Conservation (phyloP, 1,140 invertebrate species). For the Listronotus oregonensis region DNA sequence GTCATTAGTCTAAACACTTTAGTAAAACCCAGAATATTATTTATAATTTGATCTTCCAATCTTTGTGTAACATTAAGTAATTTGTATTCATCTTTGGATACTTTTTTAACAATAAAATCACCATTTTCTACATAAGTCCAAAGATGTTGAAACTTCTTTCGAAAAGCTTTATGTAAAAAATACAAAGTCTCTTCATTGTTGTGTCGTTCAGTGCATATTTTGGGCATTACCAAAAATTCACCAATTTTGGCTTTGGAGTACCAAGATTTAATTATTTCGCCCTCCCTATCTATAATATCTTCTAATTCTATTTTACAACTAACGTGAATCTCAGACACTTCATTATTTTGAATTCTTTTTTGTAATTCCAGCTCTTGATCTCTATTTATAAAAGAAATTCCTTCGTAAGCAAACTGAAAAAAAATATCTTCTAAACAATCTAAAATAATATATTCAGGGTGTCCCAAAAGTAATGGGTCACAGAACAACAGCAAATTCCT, state of each 20-base stretch:
- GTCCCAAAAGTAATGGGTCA: no score
- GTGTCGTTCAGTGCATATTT: constrained; percentile 31
- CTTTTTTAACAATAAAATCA: constrained; percentile 54
- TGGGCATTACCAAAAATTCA: constrained; percentile 37
- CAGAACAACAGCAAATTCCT: no score
- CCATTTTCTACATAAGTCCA: constrained; percentile 58
- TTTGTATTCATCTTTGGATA: constrained; percentile 44
- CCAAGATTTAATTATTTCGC: constrained; percentile 52
- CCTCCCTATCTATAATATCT: constrained; percentile 37
- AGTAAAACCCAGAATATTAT: constrained; percentile 68
- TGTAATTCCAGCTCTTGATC: constrained; percentile 59
- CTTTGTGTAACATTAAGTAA: constrained; percentile 45
- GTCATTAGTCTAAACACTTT: constrained; percentile 67
- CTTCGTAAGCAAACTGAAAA: constrained; percentile 69
- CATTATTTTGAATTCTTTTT: constrained; percentile 58
- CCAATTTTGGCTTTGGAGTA: constrained; percentile 37
- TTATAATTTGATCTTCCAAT: constrained; percentile 59
- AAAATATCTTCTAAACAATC: no score
- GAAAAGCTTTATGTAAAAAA: constrained; percentile 60
- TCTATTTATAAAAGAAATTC: constrained; percentile 69
- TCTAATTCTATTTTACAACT: constrained; percentile 31
- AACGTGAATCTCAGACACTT: constrained; percentile 44
- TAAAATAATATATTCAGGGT: not conserved
- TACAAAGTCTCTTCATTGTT: constrained; percentile 53
- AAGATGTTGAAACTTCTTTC: constrained; percentile 60